A percentile compares a stretch with the other conserved stretches of the same genome.
Evolutionary conservation across 2,113 vertebrate species (phyloP).

Genomic region (Irena cyanogastra): DNA sequence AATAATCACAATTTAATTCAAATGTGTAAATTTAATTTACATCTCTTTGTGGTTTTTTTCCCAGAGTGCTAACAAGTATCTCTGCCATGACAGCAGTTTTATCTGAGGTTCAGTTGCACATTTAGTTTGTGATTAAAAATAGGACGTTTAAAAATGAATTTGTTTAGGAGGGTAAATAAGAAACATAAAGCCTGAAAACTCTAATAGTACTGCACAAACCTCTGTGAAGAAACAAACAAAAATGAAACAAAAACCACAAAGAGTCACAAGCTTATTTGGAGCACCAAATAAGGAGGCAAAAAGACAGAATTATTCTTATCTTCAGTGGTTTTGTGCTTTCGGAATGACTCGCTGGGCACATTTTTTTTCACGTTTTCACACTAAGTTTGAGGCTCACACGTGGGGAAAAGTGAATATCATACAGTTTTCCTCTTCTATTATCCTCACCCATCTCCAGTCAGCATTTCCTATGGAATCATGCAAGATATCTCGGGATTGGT

Average conservation of each 20-base stretch:
- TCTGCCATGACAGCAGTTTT: not conserved
- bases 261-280: not conserved
- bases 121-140: not conserved
- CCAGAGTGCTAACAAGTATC: not conserved
- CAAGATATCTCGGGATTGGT: not conserved
- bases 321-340: not conserved
- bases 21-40: too few species aligned
- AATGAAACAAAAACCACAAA: not conserved
- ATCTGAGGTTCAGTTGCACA: not conserved
- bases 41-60: not conserved
- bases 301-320: not conserved
- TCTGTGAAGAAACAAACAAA: not conserved
- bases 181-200: not conserved
- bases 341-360: not conserved
- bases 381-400: not conserved
- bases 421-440: not conserved
- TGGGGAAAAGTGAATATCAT: not conserved
- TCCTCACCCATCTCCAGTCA: not conserved
- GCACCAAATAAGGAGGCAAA: rapidly evolving
- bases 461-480: not conserved
- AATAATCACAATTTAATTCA: not conserved
- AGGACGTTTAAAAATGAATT: rapidly evolving
- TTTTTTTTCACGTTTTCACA: not conserved
- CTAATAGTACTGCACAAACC: not conserved
- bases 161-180: not conserved